A percentile compares a stretch with the other conserved stretches of the same genome.
Evolutionary conservation across 2,888 invertebrate genomes (phyloP).

Genomic region (Heteromyza rotundicornis): DNA sequence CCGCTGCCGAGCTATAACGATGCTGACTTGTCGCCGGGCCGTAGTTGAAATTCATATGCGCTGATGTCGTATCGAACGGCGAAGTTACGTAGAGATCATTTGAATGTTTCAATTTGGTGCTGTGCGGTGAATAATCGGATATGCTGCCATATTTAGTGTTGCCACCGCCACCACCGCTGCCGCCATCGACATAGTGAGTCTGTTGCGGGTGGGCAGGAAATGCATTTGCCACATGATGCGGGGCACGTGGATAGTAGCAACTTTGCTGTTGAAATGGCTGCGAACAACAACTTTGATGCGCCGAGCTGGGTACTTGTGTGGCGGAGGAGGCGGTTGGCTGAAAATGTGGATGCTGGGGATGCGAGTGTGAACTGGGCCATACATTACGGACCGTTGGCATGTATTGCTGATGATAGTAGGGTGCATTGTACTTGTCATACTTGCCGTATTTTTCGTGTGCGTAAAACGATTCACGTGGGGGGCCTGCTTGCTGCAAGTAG

Average conservation of each 20-base stretch:
- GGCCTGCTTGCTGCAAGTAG: constrained; percentile 30
- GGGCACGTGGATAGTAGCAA: constrained; percentile 46
- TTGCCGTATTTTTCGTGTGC: constrained; percentile 37
- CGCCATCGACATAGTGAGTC: constrained; percentile 15
- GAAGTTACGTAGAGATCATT: constrained; percentile 46
- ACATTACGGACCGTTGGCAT: constrained; percentile 33
- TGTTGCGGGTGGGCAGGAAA: constrained; percentile 23
- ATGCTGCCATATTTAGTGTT: constrained; percentile 19
- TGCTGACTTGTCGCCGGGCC: constrained; percentile 25
- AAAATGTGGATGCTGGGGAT: constrained; percentile 8
- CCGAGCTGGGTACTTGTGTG: constrained; percentile 12
- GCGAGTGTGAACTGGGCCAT: constrained; percentile 36
- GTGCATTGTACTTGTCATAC: constrained; percentile 45
- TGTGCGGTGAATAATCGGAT: constrained; percentile 22
- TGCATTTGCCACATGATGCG: constrained; percentile 11
- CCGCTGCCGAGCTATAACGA: constrained; percentile 23
- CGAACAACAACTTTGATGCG: constrained; percentile 49
- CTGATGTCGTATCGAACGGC: constrained; percentile 36
- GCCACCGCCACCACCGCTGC: constrained; percentile 11
- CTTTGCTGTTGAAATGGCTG: constrained; percentile 47
- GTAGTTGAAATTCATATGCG: constrained; percentile 36
- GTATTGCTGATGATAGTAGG: constrained; percentile 24
- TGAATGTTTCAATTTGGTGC: constrained; percentile 47
- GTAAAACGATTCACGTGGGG: constrained; percentile 30
- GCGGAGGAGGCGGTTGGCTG: constrained; percentile 8